Conservation (phyloP, 2,888 invertebrate species). For the Eurois occulta region DNA sequence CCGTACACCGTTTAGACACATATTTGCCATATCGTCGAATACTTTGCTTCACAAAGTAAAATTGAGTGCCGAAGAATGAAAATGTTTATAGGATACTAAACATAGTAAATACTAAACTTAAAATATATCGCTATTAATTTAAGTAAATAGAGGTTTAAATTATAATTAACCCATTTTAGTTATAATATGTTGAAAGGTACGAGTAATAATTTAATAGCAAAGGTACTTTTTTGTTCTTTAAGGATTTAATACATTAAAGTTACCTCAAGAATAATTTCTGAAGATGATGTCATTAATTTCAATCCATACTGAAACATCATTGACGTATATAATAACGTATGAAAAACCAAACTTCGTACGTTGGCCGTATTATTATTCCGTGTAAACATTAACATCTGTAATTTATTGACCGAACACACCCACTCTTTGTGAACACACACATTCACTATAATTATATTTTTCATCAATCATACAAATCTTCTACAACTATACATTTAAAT, state of each 20-base stretch:
- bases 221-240: background rate
- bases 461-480: constrained; percentile 3
- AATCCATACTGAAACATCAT: constrained; percentile 7
- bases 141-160: background rate
- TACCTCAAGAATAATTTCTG: background rate
- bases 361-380: constrained; percentile 7
- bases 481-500: background rate
- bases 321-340: background rate
- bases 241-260: background rate
- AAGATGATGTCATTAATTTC: background rate
- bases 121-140: background rate
- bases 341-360: background rate
- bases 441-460: constrained; percentile 10
- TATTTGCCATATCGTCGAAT: background rate
- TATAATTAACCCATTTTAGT: background rate
- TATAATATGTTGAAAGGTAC: background rate
- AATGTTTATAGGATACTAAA: constrained; percentile 20
- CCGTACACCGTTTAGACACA: background rate
- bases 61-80: background rate
- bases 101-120: background rate
- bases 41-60: background rate
- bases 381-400: constrained; percentile 28
- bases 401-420: constrained; percentile 36
- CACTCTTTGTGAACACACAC: constrained; percentile 36
- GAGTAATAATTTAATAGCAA: background rate